Conservation (phyloP, 2,113 vertebrate species). For the Turdus rufiventris region DNA sequence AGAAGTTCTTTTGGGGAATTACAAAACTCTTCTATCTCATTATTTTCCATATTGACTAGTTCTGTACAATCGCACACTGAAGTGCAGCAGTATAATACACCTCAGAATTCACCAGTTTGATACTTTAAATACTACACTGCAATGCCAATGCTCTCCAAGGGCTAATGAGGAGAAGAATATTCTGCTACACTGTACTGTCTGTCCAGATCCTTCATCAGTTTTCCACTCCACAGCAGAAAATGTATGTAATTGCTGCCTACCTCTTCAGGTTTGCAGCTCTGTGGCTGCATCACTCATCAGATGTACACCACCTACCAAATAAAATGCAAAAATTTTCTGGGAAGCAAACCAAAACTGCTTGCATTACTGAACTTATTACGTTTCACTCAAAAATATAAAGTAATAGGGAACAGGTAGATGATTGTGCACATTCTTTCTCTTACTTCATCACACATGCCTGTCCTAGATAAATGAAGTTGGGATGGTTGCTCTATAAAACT, state of each 20-base stretch:
- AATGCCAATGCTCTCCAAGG: neutral
- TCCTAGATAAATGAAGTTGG: neutral
- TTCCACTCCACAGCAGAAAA: neutral
- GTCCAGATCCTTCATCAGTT: neutral
- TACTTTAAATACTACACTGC: neutral
- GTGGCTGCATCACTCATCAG: neutral
- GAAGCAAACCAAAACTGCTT: slow-evolving; percentile 8
- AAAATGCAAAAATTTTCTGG: slow-evolving; percentile 13
- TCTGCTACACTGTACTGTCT: neutral
- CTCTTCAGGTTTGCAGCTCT: neutral
- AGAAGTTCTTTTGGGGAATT: neutral
- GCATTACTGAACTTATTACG: neutral
- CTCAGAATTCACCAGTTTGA: neutral
- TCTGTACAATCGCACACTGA: neutral
- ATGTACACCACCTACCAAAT: neutral
- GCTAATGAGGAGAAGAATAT: neutral
- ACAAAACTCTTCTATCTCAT: neutral
- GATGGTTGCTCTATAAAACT: neutral
- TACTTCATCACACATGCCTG: neutral
- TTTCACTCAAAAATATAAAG: slow-evolving; percentile 9
- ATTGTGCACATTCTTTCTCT: neutral
- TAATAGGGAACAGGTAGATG: neutral
- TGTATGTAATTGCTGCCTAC: neutral
- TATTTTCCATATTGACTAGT: neutral
- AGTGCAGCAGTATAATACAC: neutral